Percentiles rank a stretch among this genome's conserved stretches.
Evolutionary conservation across 2,888 invertebrate species (phyloP).

Genomic region (Physocephala rufipes): DNA sequence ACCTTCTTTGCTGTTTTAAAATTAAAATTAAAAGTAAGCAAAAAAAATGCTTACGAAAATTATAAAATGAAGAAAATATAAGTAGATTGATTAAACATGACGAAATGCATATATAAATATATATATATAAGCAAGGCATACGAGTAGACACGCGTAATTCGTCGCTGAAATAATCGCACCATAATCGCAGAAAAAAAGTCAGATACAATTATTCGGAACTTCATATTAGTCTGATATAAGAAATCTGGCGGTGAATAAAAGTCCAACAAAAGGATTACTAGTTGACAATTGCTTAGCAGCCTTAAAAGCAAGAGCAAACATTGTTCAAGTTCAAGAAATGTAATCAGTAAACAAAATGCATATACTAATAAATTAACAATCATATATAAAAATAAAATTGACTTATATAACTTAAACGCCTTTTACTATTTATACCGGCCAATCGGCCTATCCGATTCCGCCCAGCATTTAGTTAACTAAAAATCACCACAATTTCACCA

Average conservation of each 20-base stretch:
- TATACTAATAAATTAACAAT: slow-evolving; percentile 21
- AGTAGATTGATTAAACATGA: too few relatives aligned
- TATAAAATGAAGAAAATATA: too few relatives aligned
- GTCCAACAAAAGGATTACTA: slow-evolving; percentile 3
- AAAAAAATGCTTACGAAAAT: too few relatives aligned
- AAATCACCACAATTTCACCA: too few relatives aligned
- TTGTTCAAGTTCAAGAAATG: slow-evolving; percentile 24
- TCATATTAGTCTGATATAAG: neutral
- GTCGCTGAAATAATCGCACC: neutral
- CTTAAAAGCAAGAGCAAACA: slow-evolving; percentile 11
- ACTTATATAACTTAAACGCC: neutral
- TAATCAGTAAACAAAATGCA: slow-evolving; percentile 12
- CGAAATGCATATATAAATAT: too few relatives aligned
- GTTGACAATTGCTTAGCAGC: slow-evolving; percentile 27
- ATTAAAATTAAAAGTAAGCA: too few relatives aligned
- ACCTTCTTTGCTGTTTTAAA: too few relatives aligned
- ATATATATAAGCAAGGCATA: too few relatives aligned
- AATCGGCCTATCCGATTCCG: too few relatives aligned
- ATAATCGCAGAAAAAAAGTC: neutral
- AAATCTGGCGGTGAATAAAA: neutral
- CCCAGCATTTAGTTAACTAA: too few relatives aligned
- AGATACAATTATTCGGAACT: neutral
- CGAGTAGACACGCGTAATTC: neutral
- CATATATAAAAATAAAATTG: slow-evolving; percentile 17
- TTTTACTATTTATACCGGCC: neutral